Base-by-base conservation (phyloP, 2,797 vertebrate species). In the Xenopus petersii region DNA sequence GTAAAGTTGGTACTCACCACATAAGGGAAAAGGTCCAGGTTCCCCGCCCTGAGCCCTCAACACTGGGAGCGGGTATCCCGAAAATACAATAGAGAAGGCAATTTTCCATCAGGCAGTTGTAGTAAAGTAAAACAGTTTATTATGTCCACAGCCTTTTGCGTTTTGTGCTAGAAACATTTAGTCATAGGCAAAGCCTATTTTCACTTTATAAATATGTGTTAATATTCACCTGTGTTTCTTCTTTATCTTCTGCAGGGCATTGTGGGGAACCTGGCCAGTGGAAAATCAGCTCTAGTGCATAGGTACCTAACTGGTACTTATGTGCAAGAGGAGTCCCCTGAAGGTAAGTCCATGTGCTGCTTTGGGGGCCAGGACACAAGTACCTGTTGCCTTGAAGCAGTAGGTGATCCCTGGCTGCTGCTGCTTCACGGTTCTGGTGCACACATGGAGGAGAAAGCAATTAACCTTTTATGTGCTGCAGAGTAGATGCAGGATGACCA, bases 221-320 rank as follows among this genome's bases (percentile, higher is more conserved):
- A 42, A 42, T 42, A 9, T 42, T 5, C 1, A 30, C 26, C 2
- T 30, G 26, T 42, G 36, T 1, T 42, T 56, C 54, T 73, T 11
- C 75, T 59, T 85, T 81, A 79, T 85, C 82, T 85, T 62, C 81
- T 85, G 16, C 91, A 99, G 97, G 97, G 97, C 82, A 98, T 99
- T 55, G 96, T 99, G 90, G 97, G 97, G 75, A 99, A 99, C 88
- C 91, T 99, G 81, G 98, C 97, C 84, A 99, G 97, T 6, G 97
- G 97, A 81, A 99, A 99, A 87, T 99, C 97, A 0, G 97, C 97
- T 67, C 85, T 99, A 75, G 97, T 99, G 81, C 97, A 98, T 83
- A 95, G 97, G 82, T 99, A 98, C 88, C 91, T 99, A 92, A 99
- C 96, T 0, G 97, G 97, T 83, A 99, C 97, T 75, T 99, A 99